Conservation (phyloP, 2,888 invertebrate species). For the Sinopyrophorus schimmeli region DNA sequence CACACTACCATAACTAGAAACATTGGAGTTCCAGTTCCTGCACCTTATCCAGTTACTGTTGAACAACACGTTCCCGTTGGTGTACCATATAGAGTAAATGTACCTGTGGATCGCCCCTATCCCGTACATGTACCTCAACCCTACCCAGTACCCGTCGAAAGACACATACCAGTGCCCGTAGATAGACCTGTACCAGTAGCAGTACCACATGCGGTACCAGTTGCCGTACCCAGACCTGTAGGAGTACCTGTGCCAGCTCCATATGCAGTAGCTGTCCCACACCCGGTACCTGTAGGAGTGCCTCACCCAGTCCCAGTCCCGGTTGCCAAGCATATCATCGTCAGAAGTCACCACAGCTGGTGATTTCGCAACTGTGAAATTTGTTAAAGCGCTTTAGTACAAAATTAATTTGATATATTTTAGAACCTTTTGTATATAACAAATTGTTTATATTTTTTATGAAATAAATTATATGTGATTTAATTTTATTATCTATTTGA, state of each 20-base stretch:
- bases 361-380: slow-evolving; percentile 15
- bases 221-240: slow-evolving; percentile 53
- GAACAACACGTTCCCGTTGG: slow-evolving; percentile 47
- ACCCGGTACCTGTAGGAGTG: slow-evolving; percentile 56
- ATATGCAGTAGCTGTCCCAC: slow-evolving; percentile 60
- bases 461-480: no score
- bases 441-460: slow-evolving; percentile 2
- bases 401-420: slow-evolving; percentile 16
- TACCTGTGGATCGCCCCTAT: slow-evolving; percentile 57
- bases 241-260: slow-evolving; percentile 58
- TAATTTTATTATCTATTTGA: no score
- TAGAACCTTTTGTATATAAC: slow-evolving; percentile 6
- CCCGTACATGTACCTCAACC: slow-evolving; percentile 52
- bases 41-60: slow-evolving; percentile 59
- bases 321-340: slow-evolving; percentile 44
- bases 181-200: slow-evolving; percentile 48
- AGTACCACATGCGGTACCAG: slow-evolving; percentile 52
- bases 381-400: slow-evolving; percentile 11
- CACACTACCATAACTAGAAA: slow-evolving; percentile 57
- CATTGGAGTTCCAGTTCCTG: slow-evolving; percentile 57
- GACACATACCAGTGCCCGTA: slow-evolving; percentile 61
- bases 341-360: slow-evolving; percentile 12
- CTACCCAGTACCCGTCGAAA: slow-evolving; percentile 60
- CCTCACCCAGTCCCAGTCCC: slow-evolving; percentile 45
- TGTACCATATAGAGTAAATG: slow-evolving; percentile 57